Evolutionary conservation across 2,113 vertebrate genomes (phyloP).

Genomic region (Formicarius rufipectus): DNA sequence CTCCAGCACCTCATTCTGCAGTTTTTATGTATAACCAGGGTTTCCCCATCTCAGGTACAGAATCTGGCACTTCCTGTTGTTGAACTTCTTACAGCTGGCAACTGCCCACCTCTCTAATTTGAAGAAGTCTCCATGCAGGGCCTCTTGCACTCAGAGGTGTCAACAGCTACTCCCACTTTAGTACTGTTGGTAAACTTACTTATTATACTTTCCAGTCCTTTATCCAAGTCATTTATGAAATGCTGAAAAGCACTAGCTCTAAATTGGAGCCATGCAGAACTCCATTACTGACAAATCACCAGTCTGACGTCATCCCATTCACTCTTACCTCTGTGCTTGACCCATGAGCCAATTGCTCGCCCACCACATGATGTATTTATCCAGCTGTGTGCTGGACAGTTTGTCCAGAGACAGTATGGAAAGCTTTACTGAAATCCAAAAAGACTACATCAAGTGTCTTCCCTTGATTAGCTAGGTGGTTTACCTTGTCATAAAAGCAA

Average conservation of each 20-base stretch:
- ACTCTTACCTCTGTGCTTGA: neutral
- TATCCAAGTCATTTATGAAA: accelerated
- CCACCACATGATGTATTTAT: neutral
- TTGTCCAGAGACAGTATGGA: neutral
- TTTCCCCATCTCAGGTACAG: neutral
- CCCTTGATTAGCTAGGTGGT: neutral
- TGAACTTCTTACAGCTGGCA: neutral
- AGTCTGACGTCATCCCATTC: neutral
- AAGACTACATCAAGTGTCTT: neutral
- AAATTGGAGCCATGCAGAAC: neutral
- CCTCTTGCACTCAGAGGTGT: neutral
- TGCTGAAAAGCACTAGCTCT: neutral
- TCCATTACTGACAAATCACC: neutral
- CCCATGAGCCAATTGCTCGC: accelerated
- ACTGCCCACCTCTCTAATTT: neutral
- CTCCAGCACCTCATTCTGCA: neutral
- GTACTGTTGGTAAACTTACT: neutral
- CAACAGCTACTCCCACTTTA: neutral
- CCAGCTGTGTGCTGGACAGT: neutral
- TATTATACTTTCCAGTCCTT: neutral
- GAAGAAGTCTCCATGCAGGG: neutral
- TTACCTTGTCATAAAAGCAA: neutral
- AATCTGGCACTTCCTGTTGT: neutral
- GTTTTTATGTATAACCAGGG: neutral
- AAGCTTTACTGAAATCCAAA: neutral